Base-by-base conservation (phyloP, 1,140 invertebrate genomes). In the Pogonus chalceus region DNA sequence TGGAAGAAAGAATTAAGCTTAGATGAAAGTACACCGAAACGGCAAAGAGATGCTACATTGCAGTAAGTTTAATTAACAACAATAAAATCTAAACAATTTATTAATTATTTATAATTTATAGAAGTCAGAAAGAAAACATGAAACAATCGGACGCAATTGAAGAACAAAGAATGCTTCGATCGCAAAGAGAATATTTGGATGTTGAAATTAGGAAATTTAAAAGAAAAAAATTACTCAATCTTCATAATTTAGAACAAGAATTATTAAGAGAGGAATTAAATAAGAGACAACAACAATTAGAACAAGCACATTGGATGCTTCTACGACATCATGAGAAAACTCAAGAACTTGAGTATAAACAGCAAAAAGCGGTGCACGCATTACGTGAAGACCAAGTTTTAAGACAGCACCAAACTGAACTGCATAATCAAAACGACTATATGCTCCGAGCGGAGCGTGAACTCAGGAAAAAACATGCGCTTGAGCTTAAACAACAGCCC, bases 401-500 rank as follows among this genome's bases (percentile, higher is more conserved):
- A 55, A 80, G 88, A 65, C 95, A 98, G 72, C 96, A 99, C 71
- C 82, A 87, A 58, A 97, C 93, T 2, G 96, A 99, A 74, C 75
- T 96, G 63, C 83, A 85, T 56, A 98, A 98, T 79, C 88, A 98
- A 74, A 87, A 92, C 62, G 96, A 98, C 66, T 99, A 99, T 70
- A 98, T 94, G 82, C 80, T 86, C 65, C 80, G 94, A 53, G 85
- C 92, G 2, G 88, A 97, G 67, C 82, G 90, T 57, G 96, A 99
- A 68, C 77, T 98, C 61, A 79, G 89, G 54, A 98, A 98, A 70
- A 98, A 97, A 67, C 97, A 99, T 74, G 92, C 94, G 20, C 70
- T 96, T 48, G 94, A 99, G 75, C 79, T 96, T 35, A 97, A 98
- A 69, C 95, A 98, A 69, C 95, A 98, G 74, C 96, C 97, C 21